Percentiles rank a stretch among this genome's conserved stretches.
Conservation (phyloP, 2,888 invertebrate genomes). For the Conomelus anceps region DNA sequence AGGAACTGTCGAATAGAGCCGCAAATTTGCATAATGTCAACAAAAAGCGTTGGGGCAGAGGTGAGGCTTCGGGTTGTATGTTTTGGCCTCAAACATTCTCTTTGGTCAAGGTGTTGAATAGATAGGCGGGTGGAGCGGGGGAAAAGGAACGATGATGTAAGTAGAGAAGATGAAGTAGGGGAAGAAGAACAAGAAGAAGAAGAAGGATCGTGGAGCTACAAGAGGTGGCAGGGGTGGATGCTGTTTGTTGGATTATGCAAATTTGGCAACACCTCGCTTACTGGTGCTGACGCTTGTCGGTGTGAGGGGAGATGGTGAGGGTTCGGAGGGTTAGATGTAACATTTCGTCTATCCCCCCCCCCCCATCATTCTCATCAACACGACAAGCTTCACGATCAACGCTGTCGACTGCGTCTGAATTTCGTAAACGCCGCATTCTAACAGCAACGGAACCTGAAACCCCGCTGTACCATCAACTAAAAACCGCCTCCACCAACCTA, state of each 20-base stretch:
- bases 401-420: neutral
- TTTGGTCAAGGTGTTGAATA: neutral
- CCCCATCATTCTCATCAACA: neutral
- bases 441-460: neutral
- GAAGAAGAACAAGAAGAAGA: neutral
- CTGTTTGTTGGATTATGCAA: neutral
- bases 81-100: neutral
- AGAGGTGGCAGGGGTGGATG: neutral
- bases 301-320: neutral
- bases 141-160: neutral
- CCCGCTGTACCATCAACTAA: no score
- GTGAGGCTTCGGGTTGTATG: neutral
- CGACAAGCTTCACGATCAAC: neutral
- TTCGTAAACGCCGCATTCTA: neutral
- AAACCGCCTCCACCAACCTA: no score
- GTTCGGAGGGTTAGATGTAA: neutral
- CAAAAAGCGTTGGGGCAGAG: neutral
- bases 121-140: neutral
- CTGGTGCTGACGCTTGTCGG: neutral
- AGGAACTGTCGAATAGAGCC: neutral
- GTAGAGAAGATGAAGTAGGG: neutral
- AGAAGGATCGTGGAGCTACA: neutral
- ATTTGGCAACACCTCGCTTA: neutral
- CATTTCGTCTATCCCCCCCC: no score
- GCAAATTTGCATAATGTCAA: neutral